Base-by-base conservation (phyloP, 2,113 vertebrate genomes). In the Anseranas semipalmata region DNA sequence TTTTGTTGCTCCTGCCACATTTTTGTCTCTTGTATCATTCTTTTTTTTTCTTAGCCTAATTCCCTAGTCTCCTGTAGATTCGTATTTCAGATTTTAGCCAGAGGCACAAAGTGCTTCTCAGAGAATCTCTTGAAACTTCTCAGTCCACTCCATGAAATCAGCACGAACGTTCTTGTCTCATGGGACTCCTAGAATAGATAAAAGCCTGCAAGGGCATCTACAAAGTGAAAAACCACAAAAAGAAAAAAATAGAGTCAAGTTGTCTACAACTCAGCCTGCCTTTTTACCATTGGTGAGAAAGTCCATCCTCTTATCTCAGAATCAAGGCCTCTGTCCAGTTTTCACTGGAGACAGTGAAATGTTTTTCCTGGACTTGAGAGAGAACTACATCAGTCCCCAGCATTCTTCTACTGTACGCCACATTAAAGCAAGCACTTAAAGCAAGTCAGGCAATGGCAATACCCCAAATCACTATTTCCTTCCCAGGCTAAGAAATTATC, bases 11-110 rank as follows among this genome's bases (percentile, higher is more conserved):
- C 37, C 85, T 89, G 58, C 71, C 53, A 56, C 70, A 71, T 82
- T 94, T 96, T 92, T 45, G 35, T 68, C 39, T 94, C 89, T 50
- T 87, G 37, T 75, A 62, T 55, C 6, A n/a, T 14, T 71, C 80
- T 48, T 59, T 37, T 48, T 89, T 86, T 70, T 59, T 48, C 74
- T 93, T 83, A 78, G n/a, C 67, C 45, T 94, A 85, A 95, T 83
- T 96, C 82, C 92, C 92, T 79, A 63, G 93, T 94, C 75, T 80
- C 68, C 81, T 90, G 88, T 90, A 91, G 70, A 92, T 92, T 81
- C 93, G 81, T 80, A 63, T 63, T 93, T 95, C 87, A 74, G 67
- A 73, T 94, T 96, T 94, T 90, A 96, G 95, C 90, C 85, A 91
- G 91, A 39, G 24, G 90, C 94, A 90, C 24, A 33, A 90, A 96